Base-by-base conservation (phyloP, 2,888 invertebrate species). In the Eucera pruinosa region DNA sequence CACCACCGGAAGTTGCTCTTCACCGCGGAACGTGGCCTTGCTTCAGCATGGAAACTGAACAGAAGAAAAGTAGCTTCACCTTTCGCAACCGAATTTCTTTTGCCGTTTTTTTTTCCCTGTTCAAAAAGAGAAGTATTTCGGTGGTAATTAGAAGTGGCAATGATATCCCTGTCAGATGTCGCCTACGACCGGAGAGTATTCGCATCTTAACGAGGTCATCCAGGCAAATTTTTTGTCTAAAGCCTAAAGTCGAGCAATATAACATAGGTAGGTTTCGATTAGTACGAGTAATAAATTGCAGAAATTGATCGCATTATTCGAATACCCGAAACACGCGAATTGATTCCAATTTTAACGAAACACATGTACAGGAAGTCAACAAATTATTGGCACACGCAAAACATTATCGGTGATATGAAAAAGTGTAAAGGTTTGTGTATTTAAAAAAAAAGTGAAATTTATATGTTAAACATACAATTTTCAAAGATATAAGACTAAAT, bases 21-120 rank as follows among this genome's bases (percentile, higher is more conserved):
- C 68, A 15, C 11, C 39, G 11, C 25, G 20, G 39, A 55, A 48
- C 7, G 50, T 25, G 20, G 60, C 11, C 25, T 62, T 36, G 68
- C 71, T 58, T 20, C 20, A 25, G 58, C n/a, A n/a, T n/a, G 58
- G 41, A 18, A 5, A 20, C 25, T 36, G 52, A 52, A 54, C 43
- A 43, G 33, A 23, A 36, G 27, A 23, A 54, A 36, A 36, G 50
- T 41, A 18, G 15, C 43, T 2, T 7, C 13, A 20, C 11, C 57
- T 52, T 50, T 36, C n/a, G 39, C 41, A 36, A 50, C 25, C 50
- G n/a, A 43, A n/a, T 33, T 27, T 27, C 15, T 27, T 41, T 52
- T 47, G n/a, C 15, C 15, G 7, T 25, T 25, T n/a, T 5, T 15
- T 69, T n/a, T n/a, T n/a, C n/a, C n/a, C n/a, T 27, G 27, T 23